Conservation (phyloP, 2,797 vertebrate genomes). For the Sorex maritimensis region DNA sequence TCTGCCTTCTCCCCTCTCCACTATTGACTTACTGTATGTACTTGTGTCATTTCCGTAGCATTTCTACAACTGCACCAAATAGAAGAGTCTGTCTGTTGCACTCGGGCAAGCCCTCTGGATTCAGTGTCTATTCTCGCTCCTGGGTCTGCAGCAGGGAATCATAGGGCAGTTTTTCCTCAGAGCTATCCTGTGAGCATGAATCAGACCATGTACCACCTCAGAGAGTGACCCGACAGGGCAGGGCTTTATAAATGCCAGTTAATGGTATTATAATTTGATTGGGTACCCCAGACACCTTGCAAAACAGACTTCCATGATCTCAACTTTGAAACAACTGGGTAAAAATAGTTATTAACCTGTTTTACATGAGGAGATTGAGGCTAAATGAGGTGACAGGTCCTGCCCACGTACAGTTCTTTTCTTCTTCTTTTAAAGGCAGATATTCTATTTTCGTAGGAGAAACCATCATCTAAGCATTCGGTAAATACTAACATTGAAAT, state of each 20-base stretch:
- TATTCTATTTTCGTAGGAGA: background rate
- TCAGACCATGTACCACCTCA: background rate
- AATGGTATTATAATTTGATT: background rate
- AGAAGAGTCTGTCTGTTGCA: constrained; percentile 28
- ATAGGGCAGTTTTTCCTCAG: background rate
- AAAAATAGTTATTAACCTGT: background rate
- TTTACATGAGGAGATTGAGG: background rate
- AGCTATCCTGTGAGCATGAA: too few species aligned
- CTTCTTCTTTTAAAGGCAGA: background rate
- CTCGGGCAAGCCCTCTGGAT: background rate
- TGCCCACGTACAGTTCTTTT: background rate
- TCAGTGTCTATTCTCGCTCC: background rate
- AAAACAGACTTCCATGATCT: background rate
- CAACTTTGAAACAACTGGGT: background rate
- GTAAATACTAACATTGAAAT: constrained; percentile 23
- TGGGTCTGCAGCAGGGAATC: background rate
- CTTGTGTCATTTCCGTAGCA: background rate
- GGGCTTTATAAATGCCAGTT: background rate
- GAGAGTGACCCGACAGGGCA: background rate
- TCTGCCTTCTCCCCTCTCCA: background rate
- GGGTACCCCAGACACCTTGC: background rate
- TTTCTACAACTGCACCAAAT: background rate
- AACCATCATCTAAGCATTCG: background rate
- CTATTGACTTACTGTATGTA: background rate
- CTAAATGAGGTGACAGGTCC: background rate